Evolutionary conservation across 2,797 vertebrate genomes (phyloP).

Genomic region (Argya squamiceps): DNA sequence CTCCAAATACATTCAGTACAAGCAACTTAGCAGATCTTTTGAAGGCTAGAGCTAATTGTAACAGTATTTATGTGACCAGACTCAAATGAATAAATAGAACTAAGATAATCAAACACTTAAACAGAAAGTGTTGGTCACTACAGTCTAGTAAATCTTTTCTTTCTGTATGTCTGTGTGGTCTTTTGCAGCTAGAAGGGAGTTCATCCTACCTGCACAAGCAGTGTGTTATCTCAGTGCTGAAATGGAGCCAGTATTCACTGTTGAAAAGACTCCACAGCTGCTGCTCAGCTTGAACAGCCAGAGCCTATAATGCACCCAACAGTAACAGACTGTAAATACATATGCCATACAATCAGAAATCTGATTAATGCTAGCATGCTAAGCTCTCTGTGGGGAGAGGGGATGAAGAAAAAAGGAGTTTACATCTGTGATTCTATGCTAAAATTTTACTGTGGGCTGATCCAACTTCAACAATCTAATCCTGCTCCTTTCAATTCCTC

Average conservation of each 20-base stretch:
- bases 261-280: not conserved
- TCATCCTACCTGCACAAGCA: not conserved
- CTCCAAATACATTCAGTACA: not conserved
- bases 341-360: not conserved
- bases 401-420: not conserved
- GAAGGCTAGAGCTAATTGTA: not conserved
- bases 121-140: not conserved
- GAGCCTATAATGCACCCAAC: not conserved
- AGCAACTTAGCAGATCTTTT: not conserved
- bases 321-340: not conserved
- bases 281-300: slow-evolving; percentile 14
- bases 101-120: not conserved
- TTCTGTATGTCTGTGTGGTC: not conserved
- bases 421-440: not conserved
- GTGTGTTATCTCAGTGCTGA: not conserved
- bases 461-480: not conserved
- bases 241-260: not conserved
- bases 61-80: not conserved
- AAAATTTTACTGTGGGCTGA: not conserved
- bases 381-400: not conserved
- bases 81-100: not conserved
- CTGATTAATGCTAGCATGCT: not conserved
- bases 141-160: not conserved
- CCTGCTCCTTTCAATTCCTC: not conserved
- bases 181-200: not conserved